A percentile compares a stretch with the other conserved stretches of the same genome.
Evolutionary conservation across 2,888 invertebrate species (phyloP).

Genomic region (Agrenia bidenticulata): DNA sequence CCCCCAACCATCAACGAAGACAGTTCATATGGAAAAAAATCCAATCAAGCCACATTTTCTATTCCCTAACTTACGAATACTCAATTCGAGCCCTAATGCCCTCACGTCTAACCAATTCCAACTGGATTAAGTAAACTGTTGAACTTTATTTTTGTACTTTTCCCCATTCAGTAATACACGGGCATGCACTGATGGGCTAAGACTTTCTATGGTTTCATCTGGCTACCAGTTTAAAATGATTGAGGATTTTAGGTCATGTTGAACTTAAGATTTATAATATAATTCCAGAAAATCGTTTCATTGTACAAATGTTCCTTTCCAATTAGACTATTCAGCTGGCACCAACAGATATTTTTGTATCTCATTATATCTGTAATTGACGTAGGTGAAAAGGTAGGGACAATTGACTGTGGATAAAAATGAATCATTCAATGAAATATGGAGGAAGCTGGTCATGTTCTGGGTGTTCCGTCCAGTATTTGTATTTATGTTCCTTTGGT

Average conservation of each 20-base stretch:
- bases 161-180: background rate
- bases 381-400: conserved; percentile 10
- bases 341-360: no score
- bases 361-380: no score
- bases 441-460: conserved; percentile 16
- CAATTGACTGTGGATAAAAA: background rate
- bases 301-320: no score
- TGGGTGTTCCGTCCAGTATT: conserved; percentile 22
- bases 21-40: conserved; percentile 24
- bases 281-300: no score
- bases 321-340: no score
- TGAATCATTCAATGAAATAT: conserved; percentile 21
- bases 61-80: background rate
- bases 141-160: conserved; percentile 12
- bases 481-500: conserved; percentile 17
- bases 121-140: conserved; percentile 23
- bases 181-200: no score
- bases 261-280: no score
- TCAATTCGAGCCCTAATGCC: background rate
- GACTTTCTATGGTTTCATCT: no score
- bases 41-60: conserved; percentile 39
- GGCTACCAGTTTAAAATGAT: background rate
- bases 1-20: conserved; percentile 33
- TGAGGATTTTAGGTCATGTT: background rate
- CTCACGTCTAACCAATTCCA: background rate